Base-by-base conservation (phyloP, 1,140 invertebrate genomes). In the Bombus superbus region DNA sequence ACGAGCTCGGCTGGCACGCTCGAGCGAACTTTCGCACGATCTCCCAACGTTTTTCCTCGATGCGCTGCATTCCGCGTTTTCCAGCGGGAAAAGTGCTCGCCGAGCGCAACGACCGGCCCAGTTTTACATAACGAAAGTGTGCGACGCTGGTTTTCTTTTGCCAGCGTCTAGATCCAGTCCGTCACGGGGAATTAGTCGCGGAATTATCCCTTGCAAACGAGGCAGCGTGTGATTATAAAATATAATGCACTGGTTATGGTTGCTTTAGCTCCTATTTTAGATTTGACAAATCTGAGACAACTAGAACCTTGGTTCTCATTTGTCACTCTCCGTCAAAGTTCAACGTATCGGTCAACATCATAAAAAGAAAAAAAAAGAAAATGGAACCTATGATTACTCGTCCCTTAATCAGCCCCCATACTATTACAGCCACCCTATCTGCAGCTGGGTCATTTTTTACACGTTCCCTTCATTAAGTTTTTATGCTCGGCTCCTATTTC, bases 41-140 rank as follows among this genome's bases (percentile, higher is more conserved):
- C 53, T 38, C 40, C 38, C n/a, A 44, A 22, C 44, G 8, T 38
- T 81, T 47, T 80, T 74, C 69, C 28, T 44, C 42, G 38, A 3
- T 25, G 5, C 32, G 53, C 25, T 25, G 47, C 28, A 57, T 75
- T 53, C 18, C 42, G 62, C 22, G 66, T 73, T 85, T 85, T 83
- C 79, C 69, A 38, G 28, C 47, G 44, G 71, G 69, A 84, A 84
- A 69, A 77, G 47, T 42, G 69, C 38, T 59, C 22, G 38, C 13
- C n/a, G 85, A 10, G 57, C 53, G 28, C 47, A 66, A 81, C 76
- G 42, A 83, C 73, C 73, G 73, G 73, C 73, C 73, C 47, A 18
- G 72, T 75, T 88, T 88, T 87, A 71, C 66, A 47, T 78, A 88
- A 88, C 53, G 74, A 68, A 18, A 81, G 35, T 57, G 47, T 32